A percentile compares a stretch with the other conserved stretches of the same genome.
Evolutionary conservation across 1,140 invertebrate species (phyloP).

Genomic region (Pseudachorutes palmiensis): DNA sequence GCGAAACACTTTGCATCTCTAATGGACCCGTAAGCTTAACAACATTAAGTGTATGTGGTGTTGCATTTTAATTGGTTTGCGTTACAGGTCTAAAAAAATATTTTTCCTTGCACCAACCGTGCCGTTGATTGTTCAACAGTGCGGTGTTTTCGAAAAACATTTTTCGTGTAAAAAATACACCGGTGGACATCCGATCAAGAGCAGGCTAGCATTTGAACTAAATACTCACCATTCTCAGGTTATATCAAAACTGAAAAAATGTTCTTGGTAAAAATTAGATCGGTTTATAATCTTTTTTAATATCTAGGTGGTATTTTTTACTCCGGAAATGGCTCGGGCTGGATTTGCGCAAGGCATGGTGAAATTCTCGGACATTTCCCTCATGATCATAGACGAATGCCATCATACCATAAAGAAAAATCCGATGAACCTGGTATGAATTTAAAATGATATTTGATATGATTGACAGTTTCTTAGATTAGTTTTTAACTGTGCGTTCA

Average conservation of each 20-base stretch:
- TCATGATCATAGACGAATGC: conserved; percentile 86
- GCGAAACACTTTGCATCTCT: not conserved
- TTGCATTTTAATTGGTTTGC: not conserved
- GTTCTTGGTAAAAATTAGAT: no score
- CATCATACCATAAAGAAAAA: conserved; percentile 69
- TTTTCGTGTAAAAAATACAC: not conserved
- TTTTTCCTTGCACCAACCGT: not conserved
- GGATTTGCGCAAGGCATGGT: conserved; percentile 58
- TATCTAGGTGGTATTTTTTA: conserved; percentile 74
- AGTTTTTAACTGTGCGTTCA: not conserved
- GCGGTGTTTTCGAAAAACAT: not conserved
- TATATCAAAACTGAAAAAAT: no score
- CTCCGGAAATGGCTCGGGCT: conserved; percentile 68
- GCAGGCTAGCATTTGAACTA: not conserved
- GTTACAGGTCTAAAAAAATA: not conserved
- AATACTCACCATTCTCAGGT: no score
- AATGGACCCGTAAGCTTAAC: not conserved
- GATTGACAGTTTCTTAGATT: not conserved
- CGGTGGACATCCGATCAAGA: not conserved
- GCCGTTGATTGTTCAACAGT: not conserved
- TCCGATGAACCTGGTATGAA: conserved; percentile 51
- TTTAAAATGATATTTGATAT: not conserved
- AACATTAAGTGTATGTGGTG: not conserved
- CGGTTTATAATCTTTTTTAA: no score
- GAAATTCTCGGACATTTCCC: conserved; percentile 54